Percentiles rank a stretch among this genome's conserved stretches.
These are phyloP conservation scores for Solea solea DNA, from an alignment of 2,113 vertebrate genomes.

Conservation along the genomic window DNA sequence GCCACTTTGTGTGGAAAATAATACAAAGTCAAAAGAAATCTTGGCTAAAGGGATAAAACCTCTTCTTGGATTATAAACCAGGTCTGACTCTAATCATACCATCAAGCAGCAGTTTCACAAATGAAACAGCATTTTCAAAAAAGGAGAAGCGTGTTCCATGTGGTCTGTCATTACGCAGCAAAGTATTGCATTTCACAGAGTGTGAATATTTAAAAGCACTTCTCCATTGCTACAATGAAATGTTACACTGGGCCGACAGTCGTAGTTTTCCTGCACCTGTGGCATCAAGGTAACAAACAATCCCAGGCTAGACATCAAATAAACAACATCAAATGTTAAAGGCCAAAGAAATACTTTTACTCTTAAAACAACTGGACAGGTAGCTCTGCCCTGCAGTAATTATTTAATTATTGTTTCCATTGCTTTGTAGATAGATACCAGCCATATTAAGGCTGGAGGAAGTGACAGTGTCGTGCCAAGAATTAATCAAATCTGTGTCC, in stretches of 20 bases:
- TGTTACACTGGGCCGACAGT: slow-evolving; percentile 18
- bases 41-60: background rate
- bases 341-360: too few species aligned
- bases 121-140: slow-evolving; percentile 32
- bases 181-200: slow-evolving; percentile 66
- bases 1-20: slow-evolving; percentile 1
- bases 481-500: slow-evolving; percentile 34
- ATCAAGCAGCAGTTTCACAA: background rate
- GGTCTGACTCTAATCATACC: background rate
- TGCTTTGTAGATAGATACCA: background rate
- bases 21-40: slow-evolving; percentile 3
- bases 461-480: background rate
- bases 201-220: slow-evolving; percentile 75
- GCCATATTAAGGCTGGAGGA: background rate
- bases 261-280: slow-evolving; percentile 24
- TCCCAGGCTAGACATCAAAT: background rate
- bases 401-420: background rate
- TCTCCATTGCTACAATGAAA: slow-evolving; percentile 57
- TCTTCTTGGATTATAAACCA: background rate
- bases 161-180: slow-evolving; percentile 5
- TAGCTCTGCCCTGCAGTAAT: too few species aligned
- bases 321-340: background rate
- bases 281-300: slow-evolving; percentile 7
- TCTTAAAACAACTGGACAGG: too few species aligned
- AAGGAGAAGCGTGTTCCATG: slow-evolving; percentile 37